phyloP scores from a whole-genome alignment of 2,113 vertebrate species.

The Centropus bengalensis region DNA sequence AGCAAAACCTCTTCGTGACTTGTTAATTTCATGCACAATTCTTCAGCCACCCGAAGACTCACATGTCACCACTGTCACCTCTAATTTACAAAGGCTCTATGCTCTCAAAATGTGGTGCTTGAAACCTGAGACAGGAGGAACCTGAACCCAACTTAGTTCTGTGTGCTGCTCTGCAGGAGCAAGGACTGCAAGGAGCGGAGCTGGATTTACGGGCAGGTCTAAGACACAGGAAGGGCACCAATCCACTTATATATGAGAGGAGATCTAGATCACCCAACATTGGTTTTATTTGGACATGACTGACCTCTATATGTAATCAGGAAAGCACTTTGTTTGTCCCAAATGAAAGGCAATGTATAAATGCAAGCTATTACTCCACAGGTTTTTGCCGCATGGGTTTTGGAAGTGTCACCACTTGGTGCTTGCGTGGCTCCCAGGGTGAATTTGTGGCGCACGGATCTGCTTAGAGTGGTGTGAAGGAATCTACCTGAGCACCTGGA shows the following conservation, averaged over 20 bases:
- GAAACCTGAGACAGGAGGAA: background rate
- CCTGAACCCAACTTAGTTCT: background rate
- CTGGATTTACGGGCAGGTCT: background rate
- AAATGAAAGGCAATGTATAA: background rate
- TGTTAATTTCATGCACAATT: rapidly evolving
- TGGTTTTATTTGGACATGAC: background rate
- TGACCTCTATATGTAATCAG: background rate
- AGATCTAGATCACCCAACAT: background rate
- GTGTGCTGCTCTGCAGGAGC: background rate
- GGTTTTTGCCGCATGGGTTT: background rate
- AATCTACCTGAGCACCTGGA: rapidly evolving
- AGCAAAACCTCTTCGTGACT: background rate
- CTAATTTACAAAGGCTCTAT: background rate
- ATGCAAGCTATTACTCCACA: background rate
- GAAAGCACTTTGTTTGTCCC: background rate
- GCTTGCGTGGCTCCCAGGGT: background rate
- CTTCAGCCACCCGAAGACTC: background rate
- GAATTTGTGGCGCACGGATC: background rate
- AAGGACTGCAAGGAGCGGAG: rapidly evolving
- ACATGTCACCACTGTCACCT: rapidly evolving
- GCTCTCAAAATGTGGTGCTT: background rate
- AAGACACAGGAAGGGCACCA: too few relatives aligned
- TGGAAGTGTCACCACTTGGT: background rate
- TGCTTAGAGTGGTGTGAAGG: rapidly evolving
- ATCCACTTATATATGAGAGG: too few relatives aligned